Evolutionary conservation across 1,140 invertebrate species (phyloP), one percentile per base, ranked within the genome.

Genomic region (Scaptomyza pallida): DNA sequence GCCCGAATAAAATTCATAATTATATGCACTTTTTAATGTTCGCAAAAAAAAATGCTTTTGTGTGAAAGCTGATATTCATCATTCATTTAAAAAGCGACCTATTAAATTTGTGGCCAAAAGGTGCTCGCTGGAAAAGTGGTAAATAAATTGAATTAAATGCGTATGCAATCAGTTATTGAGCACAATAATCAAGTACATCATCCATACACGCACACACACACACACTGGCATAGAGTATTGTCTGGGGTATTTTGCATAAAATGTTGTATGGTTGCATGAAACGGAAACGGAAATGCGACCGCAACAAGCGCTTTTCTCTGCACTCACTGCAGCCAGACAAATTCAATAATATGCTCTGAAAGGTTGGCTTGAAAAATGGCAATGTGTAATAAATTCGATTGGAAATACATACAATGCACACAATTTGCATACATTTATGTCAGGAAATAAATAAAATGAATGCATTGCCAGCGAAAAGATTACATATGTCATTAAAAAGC

Each of bases 61-160:
- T n/a, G n/a, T 67, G 43, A 43, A 19, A 55, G 48, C 44, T 43
- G 57, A 4, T 17, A 45, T 44, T 70, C 47, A 17, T 1, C 35
- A 61, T 57, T 75, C 63, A 75, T 74, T 78, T 71, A 68, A 78
- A 75, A 37, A 21, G 41, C 44, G 40, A 45, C 30, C 57, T 12
- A 74, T 63, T 57, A 40, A 56, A 72, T 62, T 79, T 83, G 72
- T 62, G 79, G 75, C 59, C 75, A 68, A 37, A 62, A 64, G n/a
- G 35, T 15, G 45, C 45, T n/a, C 48, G 17, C 21, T 48, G 52
- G 48, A 65, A 67, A 56, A 54, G 35, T 59, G 45, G 0, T 37
- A 23, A 78, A 64, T 78, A 61, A 80, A 85, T 86, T 81, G 65
- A 86, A 80, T 85, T 85, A 86, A 85, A 80, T 81, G 59, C 52